phyloP scores from a whole-genome alignment of 2,797 vertebrate genomes.

The Acanthopagrus latus region DNA sequence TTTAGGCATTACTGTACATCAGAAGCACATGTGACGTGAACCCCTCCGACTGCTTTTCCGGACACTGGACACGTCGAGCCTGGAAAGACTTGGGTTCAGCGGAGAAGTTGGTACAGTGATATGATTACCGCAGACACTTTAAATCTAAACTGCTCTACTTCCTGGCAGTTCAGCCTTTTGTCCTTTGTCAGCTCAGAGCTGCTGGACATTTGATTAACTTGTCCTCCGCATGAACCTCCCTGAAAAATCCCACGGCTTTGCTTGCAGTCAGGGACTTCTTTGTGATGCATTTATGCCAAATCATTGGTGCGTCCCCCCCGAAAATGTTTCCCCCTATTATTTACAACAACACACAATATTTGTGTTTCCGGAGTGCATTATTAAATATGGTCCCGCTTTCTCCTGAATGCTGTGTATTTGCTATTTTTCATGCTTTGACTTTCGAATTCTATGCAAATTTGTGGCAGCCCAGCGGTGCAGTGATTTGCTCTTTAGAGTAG shows the following conservation, averaged over 20 bases:
- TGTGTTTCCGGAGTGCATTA: neutral
- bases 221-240: conserved; percentile 33
- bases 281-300: neutral
- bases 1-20: conserved; percentile 6
- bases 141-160: conserved; percentile 4
- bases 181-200: neutral
- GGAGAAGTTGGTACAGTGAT: neutral
- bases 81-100: neutral
- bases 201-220: conserved; percentile 26
- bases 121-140: conserved; percentile 22
- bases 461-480: neutral
- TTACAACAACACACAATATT: neutral
- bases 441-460: neutral
- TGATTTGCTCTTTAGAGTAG: neutral
- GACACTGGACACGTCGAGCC: neutral
- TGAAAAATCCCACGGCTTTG: conserved; percentile 3
- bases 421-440: neutral
- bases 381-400: neutral
- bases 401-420: neutral
- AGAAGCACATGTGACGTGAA: conserved; percentile 20
- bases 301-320: neutral
- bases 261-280: neutral
- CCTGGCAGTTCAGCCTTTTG: conserved; percentile 1
- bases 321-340: neutral
- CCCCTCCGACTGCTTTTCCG: neutral